Conservation (phyloP, 1,140 invertebrate genomes). For the Platyscapa corneri region DNA sequence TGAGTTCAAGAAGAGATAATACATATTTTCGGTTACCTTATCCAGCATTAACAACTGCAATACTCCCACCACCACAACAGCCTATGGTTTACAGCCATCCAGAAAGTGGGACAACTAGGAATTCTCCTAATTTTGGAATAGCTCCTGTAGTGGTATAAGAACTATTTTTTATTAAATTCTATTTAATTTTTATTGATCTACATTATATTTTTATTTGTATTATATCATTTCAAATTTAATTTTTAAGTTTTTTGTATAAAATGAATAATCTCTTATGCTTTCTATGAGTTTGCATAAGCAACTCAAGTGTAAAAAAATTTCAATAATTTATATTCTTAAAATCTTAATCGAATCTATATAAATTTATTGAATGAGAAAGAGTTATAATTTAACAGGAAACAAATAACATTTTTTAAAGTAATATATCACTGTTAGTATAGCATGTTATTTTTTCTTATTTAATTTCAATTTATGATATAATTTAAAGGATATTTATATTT, state of each 20-base stretch:
- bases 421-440: too few species aligned
- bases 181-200: constrained; percentile 4
- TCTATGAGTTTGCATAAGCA: neutral
- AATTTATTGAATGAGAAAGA: too few species aligned
- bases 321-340: too few species aligned
- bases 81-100: constrained; percentile 75
- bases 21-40: constrained; percentile 40
- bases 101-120: constrained; percentile 58
- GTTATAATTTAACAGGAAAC: too few species aligned
- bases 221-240: neutral
- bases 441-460: too few species aligned
- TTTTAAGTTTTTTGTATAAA: neutral
- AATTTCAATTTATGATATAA: too few species aligned
- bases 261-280: too few species aligned
- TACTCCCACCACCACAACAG: constrained; percentile 68
- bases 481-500: too few species aligned
- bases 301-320: too few species aligned
- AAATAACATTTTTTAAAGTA: too few species aligned
- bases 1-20: constrained; percentile 55
- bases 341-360: too few species aligned
- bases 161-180: too few species aligned
- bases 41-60: constrained; percentile 49
- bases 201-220: constrained; percentile 5
- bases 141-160: constrained; percentile 58
- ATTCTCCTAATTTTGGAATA: constrained; percentile 60